phyloP scores from a whole-genome alignment of 1,140 invertebrate species.

The Zaprionus lachaisei region DNA sequence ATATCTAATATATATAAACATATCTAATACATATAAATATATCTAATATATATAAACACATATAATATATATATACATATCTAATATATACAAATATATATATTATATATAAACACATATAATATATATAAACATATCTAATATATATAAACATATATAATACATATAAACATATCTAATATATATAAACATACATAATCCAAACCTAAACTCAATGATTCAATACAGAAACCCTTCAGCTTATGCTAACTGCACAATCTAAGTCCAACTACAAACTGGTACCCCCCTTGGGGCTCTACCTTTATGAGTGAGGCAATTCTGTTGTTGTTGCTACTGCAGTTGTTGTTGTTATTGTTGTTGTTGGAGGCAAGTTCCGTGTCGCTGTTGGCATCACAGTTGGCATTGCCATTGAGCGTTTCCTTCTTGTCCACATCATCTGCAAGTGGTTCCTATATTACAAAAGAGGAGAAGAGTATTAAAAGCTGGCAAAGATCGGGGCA shows the following conservation, averaged over 20 bases:
- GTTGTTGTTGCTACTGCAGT: slow-evolving; percentile 47
- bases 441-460: slow-evolving; percentile 45
- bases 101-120: neutral
- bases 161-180: neutral
- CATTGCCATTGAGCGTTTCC: slow-evolving; percentile 59
- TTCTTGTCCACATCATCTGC: slow-evolving; percentile 56
- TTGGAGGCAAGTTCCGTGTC: slow-evolving; percentile 73
- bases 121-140: neutral
- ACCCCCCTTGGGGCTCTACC: slow-evolving; percentile 37
- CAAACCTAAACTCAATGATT: neutral
- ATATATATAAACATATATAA: neutral
- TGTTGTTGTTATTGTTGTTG: slow-evolving; percentile 56
- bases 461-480: neutral
- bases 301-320: slow-evolving; percentile 84
- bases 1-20: no score
- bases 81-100: neutral
- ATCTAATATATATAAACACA: neutral
- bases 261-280: no score
- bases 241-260: neutral
- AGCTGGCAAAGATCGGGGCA: no score
- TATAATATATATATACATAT: neutral
- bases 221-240: neutral
- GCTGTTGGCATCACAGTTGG: slow-evolving; percentile 58
- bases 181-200: neutral
- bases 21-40: neutral